Percentiles rank a stretch among this genome's conserved stretches.
Conservation (phyloP, 2,888 invertebrate species). For the Troides helena region DNA sequence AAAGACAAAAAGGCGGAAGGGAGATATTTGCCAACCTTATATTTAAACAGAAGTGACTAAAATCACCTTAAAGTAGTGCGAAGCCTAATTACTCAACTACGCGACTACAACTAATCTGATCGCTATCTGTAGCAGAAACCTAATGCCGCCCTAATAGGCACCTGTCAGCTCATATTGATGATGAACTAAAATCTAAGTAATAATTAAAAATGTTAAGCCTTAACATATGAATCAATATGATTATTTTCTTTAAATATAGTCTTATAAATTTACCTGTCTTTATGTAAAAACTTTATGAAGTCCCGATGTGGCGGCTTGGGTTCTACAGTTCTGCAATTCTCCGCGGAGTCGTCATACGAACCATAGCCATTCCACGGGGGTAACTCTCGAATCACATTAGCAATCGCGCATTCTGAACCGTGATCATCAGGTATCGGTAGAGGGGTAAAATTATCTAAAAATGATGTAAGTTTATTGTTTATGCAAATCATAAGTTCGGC, state of each 20-base stretch:
- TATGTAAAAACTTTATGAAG: conserved; percentile 89
- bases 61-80: no score
- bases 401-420: conserved; percentile 49
- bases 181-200: neutral
- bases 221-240: no score
- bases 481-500: neutral
- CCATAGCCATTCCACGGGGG: conserved; percentile 97
- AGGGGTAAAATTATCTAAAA: conserved; percentile 83
- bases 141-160: no score
- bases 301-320: conserved; percentile 88
- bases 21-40: no score
- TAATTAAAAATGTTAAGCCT: neutral
- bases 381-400: conserved; percentile 69
- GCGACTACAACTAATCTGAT: no score
- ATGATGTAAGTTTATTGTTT: neutral
- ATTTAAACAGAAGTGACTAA: no score
- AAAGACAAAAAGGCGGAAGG: no score
- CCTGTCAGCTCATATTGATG: no score
- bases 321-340: conserved; percentile 90
- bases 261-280: conserved; percentile 81
- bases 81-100: no score
- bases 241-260: no score
- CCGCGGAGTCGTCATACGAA: conserved; percentile 92
- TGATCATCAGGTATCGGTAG: conserved; percentile 70
- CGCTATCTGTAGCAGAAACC: no score